Evolutionary conservation across 2,888 invertebrate genomes (phyloP), one percentile per base, ranked within the genome.

Genomic region (Cabera pusaria): DNA sequence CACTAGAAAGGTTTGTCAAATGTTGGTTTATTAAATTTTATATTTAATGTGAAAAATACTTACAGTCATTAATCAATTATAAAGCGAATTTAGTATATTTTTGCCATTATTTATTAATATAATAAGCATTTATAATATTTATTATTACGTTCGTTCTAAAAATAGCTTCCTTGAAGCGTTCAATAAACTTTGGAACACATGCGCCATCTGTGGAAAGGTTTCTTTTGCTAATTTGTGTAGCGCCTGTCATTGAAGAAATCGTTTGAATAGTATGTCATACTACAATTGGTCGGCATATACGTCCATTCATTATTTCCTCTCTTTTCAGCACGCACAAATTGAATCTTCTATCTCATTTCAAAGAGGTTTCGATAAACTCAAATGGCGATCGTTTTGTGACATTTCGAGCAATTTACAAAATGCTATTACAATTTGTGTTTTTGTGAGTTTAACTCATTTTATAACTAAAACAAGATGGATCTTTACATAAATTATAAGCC

Each of bases 131-230:
- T n/a, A n/a, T n/a, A n/a, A n/a, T n/a, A n/a, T n/a, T n/a, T n/a
- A n/a, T n/a, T n/a, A n/a, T n/a, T 6, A 10, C 6, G 6, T 24
- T 6, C 9, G 17, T 18, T 44, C 80, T 80, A 85, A 77, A 83
- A 79, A 83, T 81, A 85, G 76, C 63, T 53, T 60, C 47, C 49
- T 66, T 66, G 64, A 59, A 69, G 72, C 83, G 85, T 76, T 86
- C 84, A 82, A 83, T 83, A 86, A 77, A 80, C 64, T 74, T 67
- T 62, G 57, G 68, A 72, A 81, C 80, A 78, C 82, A 81, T 81
- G 85, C 85, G 85, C 85, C 72, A 73, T 71, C 72, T 72, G 63
- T 64, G 58, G 14, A 14, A n/a, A n/a, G n/a, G n/a, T n/a, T n/a
- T n/a, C n/a, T n/a, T n/a, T n/a, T n/a, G n/a, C n/a, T n/a, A n/a